A percentile compares a stretch with the other conserved stretches of the same genome.
Conservation (phyloP, 2,888 invertebrate species). For the Torymus tubicola region DNA sequence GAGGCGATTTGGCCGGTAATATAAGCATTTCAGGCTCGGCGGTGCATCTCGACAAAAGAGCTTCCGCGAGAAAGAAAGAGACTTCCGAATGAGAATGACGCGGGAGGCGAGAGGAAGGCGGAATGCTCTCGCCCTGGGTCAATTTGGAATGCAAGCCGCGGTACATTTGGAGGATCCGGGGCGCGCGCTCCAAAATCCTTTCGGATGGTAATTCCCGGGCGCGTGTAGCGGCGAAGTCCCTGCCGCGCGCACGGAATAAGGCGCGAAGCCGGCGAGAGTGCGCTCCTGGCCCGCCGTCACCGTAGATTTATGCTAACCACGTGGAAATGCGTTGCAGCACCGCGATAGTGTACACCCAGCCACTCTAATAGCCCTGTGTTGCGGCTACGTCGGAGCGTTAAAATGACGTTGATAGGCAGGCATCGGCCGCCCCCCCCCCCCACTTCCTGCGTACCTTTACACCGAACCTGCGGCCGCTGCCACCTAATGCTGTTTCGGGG, state of each 20-base stretch:
- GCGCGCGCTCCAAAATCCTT: slow-evolving; percentile 27
- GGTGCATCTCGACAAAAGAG: too few species aligned
- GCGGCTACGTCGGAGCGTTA: slow-evolving; percentile 33
- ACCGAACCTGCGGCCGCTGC: too few species aligned
- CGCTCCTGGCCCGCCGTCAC: neutral
- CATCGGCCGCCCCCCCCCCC: neutral
- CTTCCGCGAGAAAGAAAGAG: too few species aligned
- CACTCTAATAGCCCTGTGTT: slow-evolving; percentile 22
- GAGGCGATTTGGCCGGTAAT: too few species aligned
- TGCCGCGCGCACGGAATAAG: slow-evolving; percentile 6
- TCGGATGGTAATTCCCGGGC: slow-evolving; percentile 47
- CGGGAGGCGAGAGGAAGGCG: too few species aligned
- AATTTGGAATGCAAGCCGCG: slow-evolving; percentile 41
- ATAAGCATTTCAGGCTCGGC: too few species aligned
- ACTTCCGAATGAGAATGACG: too few species aligned
- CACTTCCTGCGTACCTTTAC: neutral
- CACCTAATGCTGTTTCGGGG: too few species aligned
- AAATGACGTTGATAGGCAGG: slow-evolving; percentile 49
- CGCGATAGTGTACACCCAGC: neutral
- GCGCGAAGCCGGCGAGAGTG: neutral
- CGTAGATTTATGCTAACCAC: slow-evolving; percentile 49
- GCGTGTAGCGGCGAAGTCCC: neutral
- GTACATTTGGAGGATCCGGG: neutral
- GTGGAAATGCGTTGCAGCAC: slow-evolving; percentile 2
- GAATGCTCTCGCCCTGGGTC: neutral